A percentile compares a stretch with the other conserved stretches of the same genome.
These are phyloP conservation scores for Pilophorus perplexus DNA, from an alignment of 2,888 invertebrate species.

Conservation along the genomic window DNA sequence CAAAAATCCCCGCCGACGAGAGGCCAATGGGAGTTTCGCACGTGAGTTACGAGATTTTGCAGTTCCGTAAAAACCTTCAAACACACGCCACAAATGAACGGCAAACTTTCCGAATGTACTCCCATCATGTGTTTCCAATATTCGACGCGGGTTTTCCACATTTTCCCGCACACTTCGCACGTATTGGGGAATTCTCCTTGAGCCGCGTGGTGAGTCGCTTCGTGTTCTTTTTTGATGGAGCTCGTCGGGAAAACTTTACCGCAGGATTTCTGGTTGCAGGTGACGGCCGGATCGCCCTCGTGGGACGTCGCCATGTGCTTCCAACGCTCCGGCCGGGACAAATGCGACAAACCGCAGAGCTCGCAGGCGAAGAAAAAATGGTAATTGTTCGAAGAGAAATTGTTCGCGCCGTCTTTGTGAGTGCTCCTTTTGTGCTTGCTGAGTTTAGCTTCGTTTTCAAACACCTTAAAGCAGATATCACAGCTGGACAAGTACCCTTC, in stretches of 20 bases:
- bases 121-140: constrained; percentile 58
- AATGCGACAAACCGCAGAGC: constrained; percentile 55
- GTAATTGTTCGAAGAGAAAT: constrained; percentile 36
- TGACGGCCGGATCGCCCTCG: constrained; percentile 51
- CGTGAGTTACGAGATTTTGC: constrained; percentile 53
- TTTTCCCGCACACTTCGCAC: constrained; percentile 55
- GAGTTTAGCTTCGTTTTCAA: constrained; percentile 55
- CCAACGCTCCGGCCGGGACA: constrained; percentile 57
- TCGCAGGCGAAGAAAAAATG: constrained; percentile 53
- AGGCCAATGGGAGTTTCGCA: constrained; percentile 54
- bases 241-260: constrained; percentile 54
- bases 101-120: constrained; percentile 56
- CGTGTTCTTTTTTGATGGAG: constrained; percentile 54
- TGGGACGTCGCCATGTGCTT: constrained; percentile 55
- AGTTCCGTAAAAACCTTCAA: constrained; percentile 55
- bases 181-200: constrained; percentile 52
- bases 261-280: constrained; percentile 48
- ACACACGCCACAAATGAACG: constrained; percentile 56
- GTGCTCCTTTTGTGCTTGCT: constrained; percentile 55
- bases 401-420: constrained; percentile 47
- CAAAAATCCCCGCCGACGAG: constrained; percentile 55
- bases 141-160: constrained; percentile 57
- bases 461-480: constrained; percentile 55
- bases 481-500: constrained; percentile 50
- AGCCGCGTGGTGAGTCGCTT: constrained; percentile 53